Base-by-base conservation (phyloP, 2,888 invertebrate species). In the Rhopalosiphum nymphaeae region DNA sequence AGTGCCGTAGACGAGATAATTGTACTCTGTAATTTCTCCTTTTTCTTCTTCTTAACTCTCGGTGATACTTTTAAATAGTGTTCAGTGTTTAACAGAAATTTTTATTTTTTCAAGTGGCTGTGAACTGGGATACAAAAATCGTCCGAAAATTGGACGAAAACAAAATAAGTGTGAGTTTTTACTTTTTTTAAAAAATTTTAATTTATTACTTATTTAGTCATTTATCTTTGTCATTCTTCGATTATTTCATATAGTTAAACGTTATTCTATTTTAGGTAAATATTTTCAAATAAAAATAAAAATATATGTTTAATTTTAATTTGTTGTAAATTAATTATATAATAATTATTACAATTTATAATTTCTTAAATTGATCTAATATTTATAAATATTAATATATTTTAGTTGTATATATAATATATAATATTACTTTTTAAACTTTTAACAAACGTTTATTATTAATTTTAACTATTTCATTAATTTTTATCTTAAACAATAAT, bases 1-100 rank as follows among this genome's bases (percentile, higher is more conserved):
- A 89, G 94, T 94, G 90, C 91, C 94, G 90, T 67, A 85, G 86
- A 91, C 94, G 49, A 85, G 90, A 94, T 91, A 87, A 61, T 94
- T 90, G 91, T 87, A 87, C 88, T 89, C 92, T 92, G 92, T 93
- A 89, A 89, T 89, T 89, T 78, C n/a, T 88, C 89, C n/a, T 78
- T 89, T 86, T 88, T 44, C 89, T 91, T 57, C 36, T 88, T 57
- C 36, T 88, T 42, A 88, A 67, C 46, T 89, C 88, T 56, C 42
- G 25, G 92, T 44, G 92, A 89, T 93, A 53, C 44, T 89, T 16
- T 42, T 36, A 88, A 53, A 26, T 57, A 90, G 89, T 93, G 89
- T 93, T 90, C 57, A 90, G 93, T 93, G 89, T 85, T 93, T 85
- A 85, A 89, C 36, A 78, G 36, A 89, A n/a, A 67, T 87, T 93